Evolutionary conservation across 2,113 vertebrate species (phyloP), one percentile per base, ranked within the genome.

Genomic region (Azemiops feae): DNA sequence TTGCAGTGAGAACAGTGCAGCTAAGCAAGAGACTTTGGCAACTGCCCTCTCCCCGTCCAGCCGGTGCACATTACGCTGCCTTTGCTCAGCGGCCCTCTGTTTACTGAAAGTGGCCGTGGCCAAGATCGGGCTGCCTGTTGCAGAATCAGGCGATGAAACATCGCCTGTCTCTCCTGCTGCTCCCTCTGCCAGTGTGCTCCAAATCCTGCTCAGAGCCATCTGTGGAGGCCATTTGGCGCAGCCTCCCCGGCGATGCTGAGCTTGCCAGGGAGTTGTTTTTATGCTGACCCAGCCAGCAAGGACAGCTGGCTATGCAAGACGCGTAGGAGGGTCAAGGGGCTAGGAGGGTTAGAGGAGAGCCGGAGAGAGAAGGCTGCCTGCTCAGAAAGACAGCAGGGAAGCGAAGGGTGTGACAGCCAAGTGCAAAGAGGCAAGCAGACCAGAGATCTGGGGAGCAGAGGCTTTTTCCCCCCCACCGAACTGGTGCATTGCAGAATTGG

Each of bases 201-300:
- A 54, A 94, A 64, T 25, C 88, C 30, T 89, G 10, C 91, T 53
- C 7, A 1, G 16, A 87, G 55, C 93, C 93, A 92, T 90, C 91
- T 94, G 93, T 3, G 8, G 88, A 87, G 93, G 74, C 91, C 81
- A 86, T 94, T 69, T 94, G 93, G 91, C 87, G 81, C 93, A 47
- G 57, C n/a, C 50, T 34, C 52, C 1, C 43, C 43, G 10, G 45
- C 5, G 14, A 57, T 22, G 81, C 81, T 57, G 27, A 52, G 92
- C 74, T 60, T 90, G 89, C 88, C 27, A n/a, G 89, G 86, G 87
- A 85, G 69, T 86, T 54, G 47, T 34, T 85, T 87, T 89, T 34
- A 25, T 89, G 45, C 91, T 64, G 74, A 89, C 34, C 93, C 50
- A 89, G 90, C 87, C 93, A 85, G 93, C 86, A 52, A 85, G 22